Evolutionary conservation across 2,888 invertebrate genomes (phyloP).

Genomic region (Byasa hedistus): DNA sequence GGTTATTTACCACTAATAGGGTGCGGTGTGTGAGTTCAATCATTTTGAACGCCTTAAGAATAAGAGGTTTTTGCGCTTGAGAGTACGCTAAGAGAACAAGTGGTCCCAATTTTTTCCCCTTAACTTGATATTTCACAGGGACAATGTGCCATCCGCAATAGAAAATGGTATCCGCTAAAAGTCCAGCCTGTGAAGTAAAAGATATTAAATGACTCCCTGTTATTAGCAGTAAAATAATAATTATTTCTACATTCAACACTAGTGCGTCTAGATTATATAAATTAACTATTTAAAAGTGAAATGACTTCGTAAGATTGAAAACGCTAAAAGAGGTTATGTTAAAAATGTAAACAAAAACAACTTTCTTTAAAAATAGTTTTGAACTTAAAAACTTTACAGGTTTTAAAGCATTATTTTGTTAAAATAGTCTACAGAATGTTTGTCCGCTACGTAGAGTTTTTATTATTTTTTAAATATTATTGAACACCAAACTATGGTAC

Average conservation of each 20-base stretch:
- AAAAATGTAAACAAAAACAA: no score
- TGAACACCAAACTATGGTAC: no score
- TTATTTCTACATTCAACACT: not conserved
- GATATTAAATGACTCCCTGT: not conserved
- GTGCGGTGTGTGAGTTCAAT: slow-evolving; percentile 63
- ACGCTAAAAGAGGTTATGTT: no score
- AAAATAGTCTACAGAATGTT: no score
- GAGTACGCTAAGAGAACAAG: slow-evolving; percentile 56
- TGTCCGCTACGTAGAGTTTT: no score
- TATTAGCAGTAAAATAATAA: not conserved
- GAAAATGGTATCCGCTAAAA: slow-evolving; percentile 63
- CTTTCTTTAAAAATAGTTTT: no score
- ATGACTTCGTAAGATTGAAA: no score
- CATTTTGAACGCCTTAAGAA: slow-evolving; percentile 75
- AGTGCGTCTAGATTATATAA: no score
- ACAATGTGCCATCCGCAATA: slow-evolving; percentile 67
- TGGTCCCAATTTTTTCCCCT: slow-evolving; percentile 46
- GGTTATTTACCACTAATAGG: slow-evolving; percentile 55
- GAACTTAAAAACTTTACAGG: no score
- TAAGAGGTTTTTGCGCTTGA: slow-evolving; percentile 62
- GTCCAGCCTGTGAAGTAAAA: slow-evolving; percentile 51
- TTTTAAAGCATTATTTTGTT: no score
- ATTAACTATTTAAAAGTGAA: not conserved
- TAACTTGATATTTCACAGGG: slow-evolving; percentile 38
- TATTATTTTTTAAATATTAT: no score